phyloP scores from a whole-genome alignment of 2,113 vertebrate species.

The Speoplatyrhinus poulsoni region DNA sequence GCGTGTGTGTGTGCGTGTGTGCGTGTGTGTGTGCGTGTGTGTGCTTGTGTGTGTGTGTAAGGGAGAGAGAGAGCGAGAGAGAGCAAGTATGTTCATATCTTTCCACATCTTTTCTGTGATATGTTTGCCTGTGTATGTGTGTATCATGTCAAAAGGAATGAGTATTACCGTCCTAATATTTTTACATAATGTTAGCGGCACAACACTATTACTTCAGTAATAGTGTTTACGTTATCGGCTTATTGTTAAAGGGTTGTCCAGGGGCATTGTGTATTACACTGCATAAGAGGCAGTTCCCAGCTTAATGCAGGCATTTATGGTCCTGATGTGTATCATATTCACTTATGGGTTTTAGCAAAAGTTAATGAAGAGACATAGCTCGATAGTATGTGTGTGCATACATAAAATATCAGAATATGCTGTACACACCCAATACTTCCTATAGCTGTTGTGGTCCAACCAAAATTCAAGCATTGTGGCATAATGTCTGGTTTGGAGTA shows the following conservation, averaged over 20 bases:
- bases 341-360: too few species aligned
- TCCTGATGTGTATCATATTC: too few species aligned
- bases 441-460: too few species aligned
- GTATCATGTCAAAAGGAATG: conserved; percentile 6
- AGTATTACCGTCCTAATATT: neutral
- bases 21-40: neutral
- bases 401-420: too few species aligned
- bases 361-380: neutral
- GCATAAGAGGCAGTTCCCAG: neutral
- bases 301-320: neutral
- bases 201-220: too few species aligned
- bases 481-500: conserved; percentile 25
- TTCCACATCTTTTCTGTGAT: neutral
- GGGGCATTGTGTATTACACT: neutral
- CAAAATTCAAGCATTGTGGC: conserved; percentile 3
- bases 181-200: too few species aligned
- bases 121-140: neutral
- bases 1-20: neutral
- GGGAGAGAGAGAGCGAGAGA: neutral
- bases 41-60: neutral
- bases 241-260: too few species aligned
- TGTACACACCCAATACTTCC: too few species aligned
- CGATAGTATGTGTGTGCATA: too few species aligned
- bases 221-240: too few species aligned
- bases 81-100: too few species aligned